Percentiles rank a stretch among this genome's conserved stretches.
Evolutionary conservation across 2,113 vertebrate genomes (phyloP).

Genomic region (Theropithecus gelada): DNA sequence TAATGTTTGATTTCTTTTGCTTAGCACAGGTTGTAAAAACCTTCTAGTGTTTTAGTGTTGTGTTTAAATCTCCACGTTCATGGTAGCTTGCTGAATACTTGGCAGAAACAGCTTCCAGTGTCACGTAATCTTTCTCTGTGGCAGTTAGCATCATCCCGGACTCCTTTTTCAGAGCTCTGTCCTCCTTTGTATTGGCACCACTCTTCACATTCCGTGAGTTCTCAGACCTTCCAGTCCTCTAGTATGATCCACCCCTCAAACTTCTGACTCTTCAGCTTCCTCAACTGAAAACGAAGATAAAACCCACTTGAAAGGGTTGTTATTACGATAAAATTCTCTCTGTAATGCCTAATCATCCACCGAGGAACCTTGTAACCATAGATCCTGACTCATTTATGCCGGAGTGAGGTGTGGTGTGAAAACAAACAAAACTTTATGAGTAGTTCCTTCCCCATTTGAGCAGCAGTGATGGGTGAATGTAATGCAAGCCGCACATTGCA

Average conservation of each 20-base stretch:
- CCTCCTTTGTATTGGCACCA: neutral
- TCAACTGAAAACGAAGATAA: neutral
- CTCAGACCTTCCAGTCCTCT: neutral
- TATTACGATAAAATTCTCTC: neutral
- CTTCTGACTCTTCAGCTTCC: neutral
- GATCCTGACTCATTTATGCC: constrained; percentile 12
- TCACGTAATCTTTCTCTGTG: neutral
- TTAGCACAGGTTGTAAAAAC: neutral
- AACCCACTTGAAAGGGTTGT: neutral
- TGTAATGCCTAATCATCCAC: neutral
- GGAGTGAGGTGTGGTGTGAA: neutral
- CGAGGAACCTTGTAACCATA: neutral
- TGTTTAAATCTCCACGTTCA: neutral
- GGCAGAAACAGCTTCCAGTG: neutral
- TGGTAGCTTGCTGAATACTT: neutral
- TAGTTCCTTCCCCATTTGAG: neutral
- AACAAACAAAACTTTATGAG: neutral
- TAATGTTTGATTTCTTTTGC: neutral
- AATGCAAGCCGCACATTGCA: neutral
- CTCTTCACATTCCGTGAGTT: neutral
- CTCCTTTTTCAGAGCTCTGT: neutral
- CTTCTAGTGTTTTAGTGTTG: neutral
- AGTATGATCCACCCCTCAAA: neutral
- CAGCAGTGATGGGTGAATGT: neutral
- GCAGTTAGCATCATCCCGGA: neutral